Evolutionary conservation across 2,888 invertebrate genomes (phyloP).

Genomic region (Acleris sparsana): DNA sequence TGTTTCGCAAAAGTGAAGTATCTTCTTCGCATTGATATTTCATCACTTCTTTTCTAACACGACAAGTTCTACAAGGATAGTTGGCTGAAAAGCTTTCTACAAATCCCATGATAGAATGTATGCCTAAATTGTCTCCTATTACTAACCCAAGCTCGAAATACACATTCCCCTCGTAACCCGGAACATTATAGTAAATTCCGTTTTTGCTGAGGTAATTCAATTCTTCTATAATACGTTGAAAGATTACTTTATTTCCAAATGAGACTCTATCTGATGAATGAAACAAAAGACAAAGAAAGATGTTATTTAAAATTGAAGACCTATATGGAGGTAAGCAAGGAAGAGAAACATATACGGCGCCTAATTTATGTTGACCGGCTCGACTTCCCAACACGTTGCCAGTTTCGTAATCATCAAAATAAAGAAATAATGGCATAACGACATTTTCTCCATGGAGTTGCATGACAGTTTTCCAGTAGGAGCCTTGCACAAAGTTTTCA

Average conservation of each 20-base stretch:
- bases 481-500: constrained; percentile 13
- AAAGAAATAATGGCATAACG: constrained; percentile 8
- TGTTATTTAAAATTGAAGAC: constrained; percentile 1
- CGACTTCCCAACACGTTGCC: constrained; percentile 15
- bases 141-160: constrained; percentile 20
- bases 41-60: constrained; percentile 4
- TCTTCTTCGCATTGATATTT: constrained; percentile 8
- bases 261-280: constrained; percentile 14
- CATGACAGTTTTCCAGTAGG: constrained; percentile 4
- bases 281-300: constrained; percentile 14
- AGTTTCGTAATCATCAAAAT: constrained; percentile 7
- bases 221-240: constrained; percentile 16
- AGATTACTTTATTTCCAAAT: constrained; percentile 9
- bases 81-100: constrained; percentile 33
- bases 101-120: constrained; percentile 29
- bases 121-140: constrained; percentile 30
- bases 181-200: constrained; percentile 14
- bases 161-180: constrained; percentile 13
- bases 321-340: constrained; percentile 10
- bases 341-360: constrained; percentile 12
- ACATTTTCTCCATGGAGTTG: background rate
- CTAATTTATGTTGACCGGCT: constrained; percentile 14
- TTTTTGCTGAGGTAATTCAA: constrained; percentile 4
- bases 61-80: constrained; percentile 26
- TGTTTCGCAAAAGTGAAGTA: background rate